Conservation (phyloP, 2,888 invertebrate genomes). For the Meloe dianella region DNA sequence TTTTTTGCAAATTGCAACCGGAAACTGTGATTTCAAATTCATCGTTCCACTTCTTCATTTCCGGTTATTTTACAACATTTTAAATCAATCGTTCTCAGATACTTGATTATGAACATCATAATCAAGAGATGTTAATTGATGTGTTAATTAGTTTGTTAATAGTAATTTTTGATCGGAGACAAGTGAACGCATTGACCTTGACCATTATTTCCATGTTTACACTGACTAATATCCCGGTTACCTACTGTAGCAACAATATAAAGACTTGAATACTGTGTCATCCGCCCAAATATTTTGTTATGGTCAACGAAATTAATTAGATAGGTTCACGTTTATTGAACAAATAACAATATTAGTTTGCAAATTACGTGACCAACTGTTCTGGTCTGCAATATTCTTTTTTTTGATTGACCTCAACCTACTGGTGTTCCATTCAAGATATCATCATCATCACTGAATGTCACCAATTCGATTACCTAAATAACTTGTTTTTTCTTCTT, state of each 20-base stretch:
- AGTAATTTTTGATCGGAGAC: not conserved
- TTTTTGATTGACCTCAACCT: too few relatives aligned
- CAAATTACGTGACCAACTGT: not conserved
- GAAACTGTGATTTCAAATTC: not conserved
- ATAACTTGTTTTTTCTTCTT: too few relatives aligned
- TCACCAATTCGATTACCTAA: too few relatives aligned
- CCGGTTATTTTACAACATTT: not conserved
- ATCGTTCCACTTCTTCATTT: not conserved
- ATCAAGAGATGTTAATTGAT: too few relatives aligned
- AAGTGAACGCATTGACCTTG: conserved; percentile 30
- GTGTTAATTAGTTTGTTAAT: conserved; percentile 1
- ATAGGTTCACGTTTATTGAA: not conserved
- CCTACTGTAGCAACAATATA: conserved; percentile 28
- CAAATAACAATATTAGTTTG: not conserved
- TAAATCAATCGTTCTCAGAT: too few relatives aligned
- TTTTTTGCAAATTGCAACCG: not conserved
- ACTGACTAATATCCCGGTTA: conserved; percentile 39
- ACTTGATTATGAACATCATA: too few relatives aligned
- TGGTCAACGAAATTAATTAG: not conserved
- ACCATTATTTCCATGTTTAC: conserved; percentile 22
- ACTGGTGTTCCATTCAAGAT: too few relatives aligned
- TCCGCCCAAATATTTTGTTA: conserved; percentile 17
- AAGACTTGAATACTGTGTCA: conserved; percentile 14
- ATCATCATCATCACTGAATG: not conserved
- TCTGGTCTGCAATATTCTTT: too few relatives aligned